Percentiles rank a stretch among this genome's conserved stretches.
These are phyloP conservation scores for Agonopterix heracliana DNA, from an alignment of 2,888 invertebrate species.

Conservation along the genomic window DNA sequence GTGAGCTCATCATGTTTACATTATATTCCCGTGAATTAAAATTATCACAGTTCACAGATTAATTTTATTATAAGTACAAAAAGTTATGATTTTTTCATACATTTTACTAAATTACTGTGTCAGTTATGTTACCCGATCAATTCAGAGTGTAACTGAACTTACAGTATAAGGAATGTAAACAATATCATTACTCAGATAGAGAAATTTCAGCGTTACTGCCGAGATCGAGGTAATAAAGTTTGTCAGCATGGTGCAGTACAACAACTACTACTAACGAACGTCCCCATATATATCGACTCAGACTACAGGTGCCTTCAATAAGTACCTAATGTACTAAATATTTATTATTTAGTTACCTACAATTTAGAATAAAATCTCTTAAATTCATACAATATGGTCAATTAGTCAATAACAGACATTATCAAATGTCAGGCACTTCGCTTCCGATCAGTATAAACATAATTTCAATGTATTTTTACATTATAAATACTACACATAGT, in stretches of 20 bases:
- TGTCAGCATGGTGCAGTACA: not conserved
- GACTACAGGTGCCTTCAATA: not conserved
- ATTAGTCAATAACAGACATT: not conserved
- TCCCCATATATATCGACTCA: slow-evolving; percentile 2
- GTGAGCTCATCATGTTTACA: no score
- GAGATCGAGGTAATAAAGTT: no score
- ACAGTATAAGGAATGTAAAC: no score
- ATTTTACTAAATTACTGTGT: no score
- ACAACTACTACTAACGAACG: not conserved
- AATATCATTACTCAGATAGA: no score
- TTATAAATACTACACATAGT: not conserved
- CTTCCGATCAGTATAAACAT: slow-evolving; percentile 11
- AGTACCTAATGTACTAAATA: not conserved
- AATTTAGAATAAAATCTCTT: not conserved
- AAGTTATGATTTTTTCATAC: no score
- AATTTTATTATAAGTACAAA: no score
- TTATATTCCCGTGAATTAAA: no score
- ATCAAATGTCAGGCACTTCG: slow-evolving; percentile 22
- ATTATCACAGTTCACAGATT: no score
- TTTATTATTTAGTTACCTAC: not conserved
- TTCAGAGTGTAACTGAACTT: no score
- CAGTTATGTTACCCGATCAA: no score
- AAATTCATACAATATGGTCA: slow-evolving; percentile 3
- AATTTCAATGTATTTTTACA: not conserved
- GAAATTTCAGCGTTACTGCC: no score